Evolutionary conservation across 2,113 vertebrate species (phyloP).

Genomic region (Litocranius walleri): DNA sequence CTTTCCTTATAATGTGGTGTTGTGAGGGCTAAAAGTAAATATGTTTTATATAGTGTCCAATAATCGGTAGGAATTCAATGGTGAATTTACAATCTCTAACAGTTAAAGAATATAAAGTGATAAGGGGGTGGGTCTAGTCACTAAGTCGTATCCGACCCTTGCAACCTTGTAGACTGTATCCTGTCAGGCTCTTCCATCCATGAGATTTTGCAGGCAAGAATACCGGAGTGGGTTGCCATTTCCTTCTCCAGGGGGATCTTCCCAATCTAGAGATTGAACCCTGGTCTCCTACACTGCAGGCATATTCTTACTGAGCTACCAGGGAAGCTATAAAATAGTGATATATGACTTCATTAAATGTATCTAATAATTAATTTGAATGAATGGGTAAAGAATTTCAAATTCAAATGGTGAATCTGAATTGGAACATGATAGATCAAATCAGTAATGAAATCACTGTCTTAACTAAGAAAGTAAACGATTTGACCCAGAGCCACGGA

Average conservation of each 20-base stretch:
- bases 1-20: not conserved
- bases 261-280: not conserved
- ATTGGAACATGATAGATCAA: not conserved
- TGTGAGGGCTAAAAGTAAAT: not conserved
- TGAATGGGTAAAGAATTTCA: not conserved
- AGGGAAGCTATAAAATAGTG: not conserved
- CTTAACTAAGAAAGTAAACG: not conserved
- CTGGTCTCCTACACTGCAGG: not conserved
- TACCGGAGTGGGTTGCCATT: not conserved
- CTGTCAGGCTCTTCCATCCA: not conserved
- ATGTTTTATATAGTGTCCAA: not conserved
- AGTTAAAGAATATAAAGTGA: not conserved
- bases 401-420: not conserved
- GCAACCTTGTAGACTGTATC: not conserved
- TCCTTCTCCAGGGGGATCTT: not conserved
- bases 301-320: not conserved
- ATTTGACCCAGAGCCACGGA: not conserved
- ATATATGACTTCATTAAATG: not conserved
- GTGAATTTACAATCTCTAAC: not conserved
- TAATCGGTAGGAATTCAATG: not conserved
- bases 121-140: not conserved
- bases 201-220: not conserved
- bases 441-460: not conserved
- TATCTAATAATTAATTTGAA: not conserved
- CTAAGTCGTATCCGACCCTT: not conserved